Conservation (phyloP, 2,888 invertebrate genomes). For the Phania funesta region DNA sequence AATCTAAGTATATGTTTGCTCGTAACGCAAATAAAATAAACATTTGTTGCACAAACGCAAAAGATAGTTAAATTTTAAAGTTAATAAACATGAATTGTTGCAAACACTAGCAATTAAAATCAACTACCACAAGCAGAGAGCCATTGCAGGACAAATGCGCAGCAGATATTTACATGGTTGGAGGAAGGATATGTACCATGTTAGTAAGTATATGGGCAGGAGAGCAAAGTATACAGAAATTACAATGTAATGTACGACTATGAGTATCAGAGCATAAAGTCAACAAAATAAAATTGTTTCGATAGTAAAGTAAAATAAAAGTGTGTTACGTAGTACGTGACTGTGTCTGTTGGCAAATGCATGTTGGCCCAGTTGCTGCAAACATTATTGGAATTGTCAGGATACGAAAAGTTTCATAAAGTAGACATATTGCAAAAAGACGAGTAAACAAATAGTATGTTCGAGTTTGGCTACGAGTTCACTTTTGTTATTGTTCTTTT, state of each 20-base stretch:
- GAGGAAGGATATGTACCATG: not conserved
- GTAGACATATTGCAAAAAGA: too few species aligned
- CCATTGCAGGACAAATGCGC: not conserved
- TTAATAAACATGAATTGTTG: too few species aligned
- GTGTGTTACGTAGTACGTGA: not conserved
- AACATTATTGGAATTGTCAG: constrained; percentile 40
- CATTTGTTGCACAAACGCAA: not conserved
- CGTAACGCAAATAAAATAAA: not conserved
- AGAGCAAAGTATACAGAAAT: not conserved
- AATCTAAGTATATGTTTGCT: too few species aligned
- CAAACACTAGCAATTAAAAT: constrained; percentile 58
- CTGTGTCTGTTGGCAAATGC: not conserved
- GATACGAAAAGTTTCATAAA: too few species aligned
- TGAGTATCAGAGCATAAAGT: constrained; percentile 52
- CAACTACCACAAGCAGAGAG: constrained; percentile 31
- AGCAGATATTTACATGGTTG: not conserved
- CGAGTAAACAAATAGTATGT: too few species aligned
- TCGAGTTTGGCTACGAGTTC: not conserved
- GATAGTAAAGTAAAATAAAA: constrained; percentile 6
- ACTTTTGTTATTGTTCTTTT: constrained; percentile 3
- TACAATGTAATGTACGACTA: constrained; percentile 37
- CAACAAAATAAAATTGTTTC: constrained; percentile 47
- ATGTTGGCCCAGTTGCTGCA: constrained; percentile 35
- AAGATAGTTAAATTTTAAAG: too few species aligned
- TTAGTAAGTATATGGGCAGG: not conserved